phyloP scores from a whole-genome alignment of 2,888 invertebrate genomes.

The Eremobia ochroleuca region DNA sequence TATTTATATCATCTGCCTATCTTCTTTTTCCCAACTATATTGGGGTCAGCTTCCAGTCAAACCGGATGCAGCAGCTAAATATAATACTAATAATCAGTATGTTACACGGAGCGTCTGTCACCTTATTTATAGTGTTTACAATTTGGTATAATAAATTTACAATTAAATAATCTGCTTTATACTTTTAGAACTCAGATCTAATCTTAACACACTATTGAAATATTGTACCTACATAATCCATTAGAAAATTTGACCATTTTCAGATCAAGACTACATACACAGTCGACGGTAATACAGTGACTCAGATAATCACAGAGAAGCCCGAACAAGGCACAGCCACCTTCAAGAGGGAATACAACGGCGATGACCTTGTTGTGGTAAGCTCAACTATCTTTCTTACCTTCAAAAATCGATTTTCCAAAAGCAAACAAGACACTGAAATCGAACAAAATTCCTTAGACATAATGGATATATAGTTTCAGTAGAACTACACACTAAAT shows the following conservation, averaged over 20 bases:
- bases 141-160: no score
- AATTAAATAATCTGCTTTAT: no score
- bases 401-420: not conserved
- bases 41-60: not conserved
- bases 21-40: not conserved
- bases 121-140: not conserved
- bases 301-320: slow-evolving; percentile 69
- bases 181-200: no score
- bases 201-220: not conserved
- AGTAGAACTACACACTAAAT: not conserved
- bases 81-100: not conserved
- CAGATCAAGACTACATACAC: slow-evolving; percentile 76
- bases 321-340: slow-evolving; percentile 65
- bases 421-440: not conserved
- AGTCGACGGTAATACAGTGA: slow-evolving; percentile 76
- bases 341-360: slow-evolving; percentile 76
- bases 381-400: slow-evolving; percentile 44
- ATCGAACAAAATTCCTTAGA: no score
- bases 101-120: not conserved
- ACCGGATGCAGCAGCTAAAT: not conserved
- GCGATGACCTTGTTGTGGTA: slow-evolving; percentile 76
- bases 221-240: not conserved
- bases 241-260: not conserved
- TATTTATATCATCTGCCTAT: not conserved
- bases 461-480: not conserved